Percentiles rank a stretch among this genome's conserved stretches.
Evolutionary conservation across 2,888 invertebrate genomes (phyloP).

Genomic region (Pristionchus maxplancki): DNA sequence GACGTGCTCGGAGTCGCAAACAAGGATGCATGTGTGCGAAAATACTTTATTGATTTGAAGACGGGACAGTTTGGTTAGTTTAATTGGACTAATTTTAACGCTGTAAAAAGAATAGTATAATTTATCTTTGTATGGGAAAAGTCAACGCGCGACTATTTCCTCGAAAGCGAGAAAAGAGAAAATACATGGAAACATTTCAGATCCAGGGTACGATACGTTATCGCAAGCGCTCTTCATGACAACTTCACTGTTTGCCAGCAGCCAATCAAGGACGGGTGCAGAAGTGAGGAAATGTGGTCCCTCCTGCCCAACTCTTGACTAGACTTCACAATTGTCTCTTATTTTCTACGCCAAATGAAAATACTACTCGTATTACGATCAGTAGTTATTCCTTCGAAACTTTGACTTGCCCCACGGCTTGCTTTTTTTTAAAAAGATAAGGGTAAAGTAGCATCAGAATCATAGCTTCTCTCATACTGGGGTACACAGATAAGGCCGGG

Average conservation of each 20-base stretch:
- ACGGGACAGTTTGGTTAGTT: background rate
- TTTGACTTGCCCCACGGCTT: too few species aligned
- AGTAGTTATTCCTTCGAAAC: too few species aligned
- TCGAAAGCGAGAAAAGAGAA: background rate
- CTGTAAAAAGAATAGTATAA: background rate
- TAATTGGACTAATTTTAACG: background rate
- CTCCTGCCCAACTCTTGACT: background rate
- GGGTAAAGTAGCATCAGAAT: background rate
- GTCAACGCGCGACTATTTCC: too few species aligned
- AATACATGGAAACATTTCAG: background rate
- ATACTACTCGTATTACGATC: too few species aligned
- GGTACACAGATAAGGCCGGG: too few species aligned
- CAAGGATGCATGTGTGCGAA: background rate
- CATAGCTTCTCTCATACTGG: too few species aligned
- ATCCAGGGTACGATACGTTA: background rate
- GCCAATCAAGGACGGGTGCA: background rate
- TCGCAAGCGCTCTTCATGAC: slow-evolving; percentile 4
- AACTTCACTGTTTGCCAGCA: background rate
- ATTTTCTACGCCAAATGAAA: background rate
- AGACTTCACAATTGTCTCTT: background rate
- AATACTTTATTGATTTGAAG: background rate
- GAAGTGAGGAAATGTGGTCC: too few species aligned
- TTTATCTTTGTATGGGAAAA: too few species aligned
- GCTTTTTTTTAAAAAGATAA: too few species aligned
- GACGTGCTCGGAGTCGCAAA: background rate